Percentiles rank a stretch among this genome's conserved stretches.
Conservation (phyloP, 2,113 vertebrate species). For the Uria lomvia region DNA sequence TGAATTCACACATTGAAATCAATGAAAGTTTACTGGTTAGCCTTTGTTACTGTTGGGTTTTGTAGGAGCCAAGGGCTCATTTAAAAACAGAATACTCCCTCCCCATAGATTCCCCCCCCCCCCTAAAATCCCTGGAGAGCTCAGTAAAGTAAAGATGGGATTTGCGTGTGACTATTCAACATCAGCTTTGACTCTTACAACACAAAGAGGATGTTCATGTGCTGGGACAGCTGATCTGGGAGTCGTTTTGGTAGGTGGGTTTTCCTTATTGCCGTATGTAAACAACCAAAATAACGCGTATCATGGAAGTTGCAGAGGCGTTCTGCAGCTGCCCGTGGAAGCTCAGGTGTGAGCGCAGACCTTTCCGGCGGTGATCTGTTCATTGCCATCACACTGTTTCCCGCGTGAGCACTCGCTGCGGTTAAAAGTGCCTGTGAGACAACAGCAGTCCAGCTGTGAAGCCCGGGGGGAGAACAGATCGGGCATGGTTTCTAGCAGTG, state of each 20-base stretch:
- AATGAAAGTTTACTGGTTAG: neutral
- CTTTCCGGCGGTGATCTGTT: rapidly evolving
- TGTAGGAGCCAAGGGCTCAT: neutral
- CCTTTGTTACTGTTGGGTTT: neutral
- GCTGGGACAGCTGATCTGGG: neutral
- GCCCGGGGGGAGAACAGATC: no score
- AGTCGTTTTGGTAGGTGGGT: neutral
- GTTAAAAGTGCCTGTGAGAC: neutral
- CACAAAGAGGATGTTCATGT: neutral
- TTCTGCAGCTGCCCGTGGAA: neutral
- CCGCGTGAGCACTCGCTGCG: rapidly evolving
- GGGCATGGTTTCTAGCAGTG: neutral
- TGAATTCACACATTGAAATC: neutral
- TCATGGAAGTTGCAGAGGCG: neutral
- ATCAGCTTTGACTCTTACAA: neutral
- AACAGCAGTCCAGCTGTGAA: neutral
- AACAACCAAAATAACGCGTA: neutral
- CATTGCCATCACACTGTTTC: neutral
- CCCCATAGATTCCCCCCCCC: neutral
- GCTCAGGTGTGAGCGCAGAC: neutral
- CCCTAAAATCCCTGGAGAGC: neutral
- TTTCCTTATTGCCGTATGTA: neutral
- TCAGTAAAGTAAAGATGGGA: neutral
- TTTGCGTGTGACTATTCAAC: neutral
- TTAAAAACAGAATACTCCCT: neutral